Base-by-base conservation (phyloP, 2,888 invertebrate genomes). In the Sipunculus nudus region DNA sequence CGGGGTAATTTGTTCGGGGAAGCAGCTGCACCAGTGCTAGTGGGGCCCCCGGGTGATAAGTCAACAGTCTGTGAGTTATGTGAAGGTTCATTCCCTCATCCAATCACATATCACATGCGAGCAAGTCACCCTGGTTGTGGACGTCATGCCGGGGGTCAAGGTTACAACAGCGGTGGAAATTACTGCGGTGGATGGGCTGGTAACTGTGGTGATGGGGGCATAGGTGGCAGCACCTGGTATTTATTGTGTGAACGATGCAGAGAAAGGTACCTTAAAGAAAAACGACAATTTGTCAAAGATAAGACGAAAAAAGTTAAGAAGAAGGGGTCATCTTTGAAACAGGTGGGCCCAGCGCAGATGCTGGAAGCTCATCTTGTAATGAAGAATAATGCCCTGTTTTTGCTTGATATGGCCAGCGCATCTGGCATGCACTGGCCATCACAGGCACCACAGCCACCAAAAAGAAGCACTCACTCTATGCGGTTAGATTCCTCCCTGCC, bases 371-470 rank as follows among this genome's bases (percentile, higher is more conserved):
- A 93, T 77, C 84, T 90, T 47, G 88, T 91, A 4, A 92, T 97
- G 88, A 92, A 91, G 74, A 94, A 94, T 79, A 98, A 98, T 81
- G 96, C 98, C 0, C 89, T 94, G 83, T 98, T 97, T 80, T 85
- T 98, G 13, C 86, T 98, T 61, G 96, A 96, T 78, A 83, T 97
- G 54, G 92, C 93, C 0, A 92, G 93, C 65, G 89, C 92, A 1
- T 89, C 89, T 3, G 87, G 88, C 0, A 75, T 86, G 1, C 84
- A 76, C 39, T 62, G 79, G 3, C 80, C 81, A 8, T 68, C 70
- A 13, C 73, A 78, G 53, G 60, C 68, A 10, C 21, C 21, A n/a
- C 40, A 52, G 59, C 26, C 43, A 10, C 28, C 39, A 21, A 23
- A 28, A 3, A 40, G 52, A 8, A 31, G 43, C 6, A 47, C 43